A percentile compares a stretch with the other conserved stretches of the same genome.
Conservation (phyloP, 2,888 invertebrate genomes). For the Gymnoscelis rufifasciata region DNA sequence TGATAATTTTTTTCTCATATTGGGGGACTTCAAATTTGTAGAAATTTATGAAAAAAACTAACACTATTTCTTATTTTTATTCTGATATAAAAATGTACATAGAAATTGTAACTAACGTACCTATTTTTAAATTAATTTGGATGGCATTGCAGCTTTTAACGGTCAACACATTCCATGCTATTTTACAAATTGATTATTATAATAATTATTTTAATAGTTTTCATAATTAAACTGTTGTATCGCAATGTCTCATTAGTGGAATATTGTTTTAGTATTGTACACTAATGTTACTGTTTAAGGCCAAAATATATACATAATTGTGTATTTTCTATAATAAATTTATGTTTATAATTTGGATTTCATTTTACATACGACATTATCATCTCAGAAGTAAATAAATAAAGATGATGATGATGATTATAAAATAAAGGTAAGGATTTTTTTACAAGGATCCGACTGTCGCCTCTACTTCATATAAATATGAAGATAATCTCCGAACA, state of each 20-base stretch:
- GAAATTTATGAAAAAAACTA: constrained; percentile 35
- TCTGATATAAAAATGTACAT: constrained; percentile 27
- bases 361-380: not conserved
- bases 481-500: too few species aligned
- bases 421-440: too few species aligned
- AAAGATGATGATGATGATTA: too few species aligned
- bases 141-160: constrained; percentile 65
- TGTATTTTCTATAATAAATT: constrained; percentile 75
- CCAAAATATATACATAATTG: constrained; percentile 77
- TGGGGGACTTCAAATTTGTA: constrained; percentile 71
- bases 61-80: constrained; percentile 15
- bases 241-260: constrained; percentile 64
- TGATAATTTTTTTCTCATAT: constrained; percentile 74
- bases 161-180: constrained; percentile 60
- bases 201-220: constrained; percentile 55
- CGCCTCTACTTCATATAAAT: too few species aligned
- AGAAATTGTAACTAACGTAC: constrained; percentile 20
- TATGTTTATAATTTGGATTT: constrained; percentile 59
- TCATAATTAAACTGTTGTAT: constrained; percentile 68
- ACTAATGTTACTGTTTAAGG: constrained; percentile 70
- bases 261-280: constrained; percentile 65
- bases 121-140: constrained; percentile 33
- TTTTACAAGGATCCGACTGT: too few species aligned
- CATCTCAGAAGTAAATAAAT: too few species aligned
- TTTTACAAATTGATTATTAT: constrained; percentile 40